A percentile compares a stretch with the other conserved stretches of the same genome.
Conservation (phyloP, 2,113 vertebrate species). For the Caretta caretta region DNA sequence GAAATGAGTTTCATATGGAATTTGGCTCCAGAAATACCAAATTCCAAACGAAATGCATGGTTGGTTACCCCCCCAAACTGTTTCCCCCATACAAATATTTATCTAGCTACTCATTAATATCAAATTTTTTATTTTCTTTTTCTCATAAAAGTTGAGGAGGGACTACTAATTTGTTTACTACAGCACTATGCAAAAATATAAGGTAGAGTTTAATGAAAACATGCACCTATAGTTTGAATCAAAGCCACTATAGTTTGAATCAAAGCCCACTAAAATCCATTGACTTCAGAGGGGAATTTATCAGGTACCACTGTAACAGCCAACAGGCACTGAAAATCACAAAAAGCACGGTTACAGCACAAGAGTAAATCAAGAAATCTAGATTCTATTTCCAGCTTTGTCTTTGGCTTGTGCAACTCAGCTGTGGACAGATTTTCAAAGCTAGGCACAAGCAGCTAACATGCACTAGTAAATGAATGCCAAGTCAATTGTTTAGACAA, state of each 20-base stretch:
- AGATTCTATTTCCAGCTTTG: neutral
- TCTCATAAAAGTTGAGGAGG: neutral
- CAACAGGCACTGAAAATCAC: neutral
- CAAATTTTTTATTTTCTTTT: neutral
- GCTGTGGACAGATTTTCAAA: neutral
- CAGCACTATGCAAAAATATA: neutral
- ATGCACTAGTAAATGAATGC: neutral
- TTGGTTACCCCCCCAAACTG: neutral
- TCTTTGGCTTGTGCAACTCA: neutral
- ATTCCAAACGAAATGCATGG: neutral
- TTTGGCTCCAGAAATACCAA: neutral
- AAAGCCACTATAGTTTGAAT: neutral
- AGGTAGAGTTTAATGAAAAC: constrained; percentile 24
- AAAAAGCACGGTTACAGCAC: neutral
- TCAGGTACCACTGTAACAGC: neutral
- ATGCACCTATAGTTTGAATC: neutral
- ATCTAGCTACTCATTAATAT: neutral
- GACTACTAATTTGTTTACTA: neutral
- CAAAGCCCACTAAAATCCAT: neutral
- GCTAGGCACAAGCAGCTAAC: neutral
- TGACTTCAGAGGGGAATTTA: constrained; percentile 7
- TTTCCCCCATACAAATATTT: neutral
- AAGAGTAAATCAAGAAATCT: neutral
- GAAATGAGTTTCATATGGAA: neutral
- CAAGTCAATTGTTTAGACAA: neutral